A percentile compares a stretch with the other conserved stretches of the same genome.
These are phyloP conservation scores for Enteromius afrohamiltoni DNA, from an alignment of 2,797 vertebrate species.

Conservation along the genomic window DNA sequence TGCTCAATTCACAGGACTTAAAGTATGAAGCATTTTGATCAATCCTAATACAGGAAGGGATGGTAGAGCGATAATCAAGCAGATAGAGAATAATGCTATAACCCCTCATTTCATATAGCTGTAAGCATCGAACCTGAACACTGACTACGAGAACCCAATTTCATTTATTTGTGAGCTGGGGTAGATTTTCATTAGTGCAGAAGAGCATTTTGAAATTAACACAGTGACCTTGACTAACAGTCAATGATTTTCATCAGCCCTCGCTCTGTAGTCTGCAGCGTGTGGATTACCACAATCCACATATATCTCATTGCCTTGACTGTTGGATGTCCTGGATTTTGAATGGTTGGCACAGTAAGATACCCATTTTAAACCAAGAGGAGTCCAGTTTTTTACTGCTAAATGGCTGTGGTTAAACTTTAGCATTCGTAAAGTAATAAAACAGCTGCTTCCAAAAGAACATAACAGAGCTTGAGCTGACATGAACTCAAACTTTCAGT, in stretches of 20 bases:
- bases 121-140: not conserved
- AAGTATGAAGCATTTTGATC: conserved; percentile 4
- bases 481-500: not conserved
- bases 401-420: conserved; percentile 7
- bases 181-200: conserved; percentile 19
- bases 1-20: conserved; percentile 4
- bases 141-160: not conserved
- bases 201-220: conserved; percentile 33
- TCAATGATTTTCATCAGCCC: conserved; percentile 44
- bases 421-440: not conserved
- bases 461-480: not conserved
- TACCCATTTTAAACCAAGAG: conserved; percentile 34
- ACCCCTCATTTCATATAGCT: not conserved
- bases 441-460: not conserved
- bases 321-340: conserved; percentile 54
- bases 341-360: conserved; percentile 39
- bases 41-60: not conserved
- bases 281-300: conserved; percentile 67
- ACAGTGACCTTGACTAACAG: conserved; percentile 20
- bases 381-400: conserved; percentile 17
- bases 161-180: conserved; percentile 5
- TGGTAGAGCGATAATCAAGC: not conserved
- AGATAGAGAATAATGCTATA: not conserved
- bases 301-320: conserved; percentile 61
- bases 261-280: conserved; percentile 59